Evolutionary conservation across 1,140 invertebrate genomes (phyloP).

Genomic region (Cardiocondyla obscurior): DNA sequence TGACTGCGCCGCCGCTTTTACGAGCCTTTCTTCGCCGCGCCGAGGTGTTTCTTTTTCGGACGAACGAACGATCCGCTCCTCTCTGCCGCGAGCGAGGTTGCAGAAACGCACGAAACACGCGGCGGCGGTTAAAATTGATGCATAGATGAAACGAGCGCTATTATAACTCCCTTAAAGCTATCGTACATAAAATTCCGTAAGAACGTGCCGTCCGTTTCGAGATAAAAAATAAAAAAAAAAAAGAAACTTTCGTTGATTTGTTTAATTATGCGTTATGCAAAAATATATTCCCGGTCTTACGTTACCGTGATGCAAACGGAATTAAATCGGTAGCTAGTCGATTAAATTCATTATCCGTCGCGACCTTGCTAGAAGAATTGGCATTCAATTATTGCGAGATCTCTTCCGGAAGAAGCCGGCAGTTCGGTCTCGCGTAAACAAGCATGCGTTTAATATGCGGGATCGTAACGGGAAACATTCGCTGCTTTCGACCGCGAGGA

Average conservation of each 20-base stretch:
- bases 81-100: neutral
- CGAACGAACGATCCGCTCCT: slow-evolving; percentile 19
- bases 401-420: neutral
- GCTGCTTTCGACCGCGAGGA: slow-evolving; percentile 30
- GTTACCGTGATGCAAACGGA: too few species aligned
- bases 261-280: too few species aligned
- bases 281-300: too few species aligned
- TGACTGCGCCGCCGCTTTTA: slow-evolving; percentile 56
- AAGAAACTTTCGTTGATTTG: too few species aligned
- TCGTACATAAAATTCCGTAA: too few species aligned
- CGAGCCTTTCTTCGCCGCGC: slow-evolving; percentile 63
- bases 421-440: neutral
- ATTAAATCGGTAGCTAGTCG: too few species aligned
- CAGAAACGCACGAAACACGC: neutral
- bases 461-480: neutral
- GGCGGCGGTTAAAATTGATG: neutral
- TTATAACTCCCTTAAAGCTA: neutral
- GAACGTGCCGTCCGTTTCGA: too few species aligned
- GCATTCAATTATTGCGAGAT: slow-evolving; percentile 34
- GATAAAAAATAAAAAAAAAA: too few species aligned
- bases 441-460: neutral
- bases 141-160: neutral
- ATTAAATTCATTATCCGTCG: neutral
- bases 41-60: slow-evolving; percentile 53
- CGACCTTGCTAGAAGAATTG: slow-evolving; percentile 15